Evolutionary conservation across 2,113 vertebrate genomes (phyloP).

Genomic region (Triplophysa tibetana): DNA sequence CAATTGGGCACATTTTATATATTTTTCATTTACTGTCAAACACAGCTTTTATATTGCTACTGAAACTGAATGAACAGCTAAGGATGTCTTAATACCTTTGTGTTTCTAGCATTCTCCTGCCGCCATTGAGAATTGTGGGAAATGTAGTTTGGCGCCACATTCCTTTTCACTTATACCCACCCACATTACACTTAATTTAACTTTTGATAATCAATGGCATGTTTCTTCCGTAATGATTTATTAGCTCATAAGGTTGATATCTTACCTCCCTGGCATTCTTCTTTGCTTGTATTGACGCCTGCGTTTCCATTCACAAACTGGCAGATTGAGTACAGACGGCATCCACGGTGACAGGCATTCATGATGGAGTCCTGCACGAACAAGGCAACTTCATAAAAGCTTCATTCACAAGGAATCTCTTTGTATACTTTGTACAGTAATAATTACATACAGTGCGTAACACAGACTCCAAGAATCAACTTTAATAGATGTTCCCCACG

Average conservation of each 20-base stretch:
- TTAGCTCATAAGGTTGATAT: neutral
- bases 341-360: constrained; percentile 93
- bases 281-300: constrained; percentile 86
- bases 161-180: no score
- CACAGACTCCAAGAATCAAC: neutral
- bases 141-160: no score
- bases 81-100: no score
- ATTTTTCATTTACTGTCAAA: no score
- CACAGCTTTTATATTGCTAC: no score
- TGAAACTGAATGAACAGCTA: no score
- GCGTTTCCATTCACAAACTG: constrained; percentile 90
- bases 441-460: neutral
- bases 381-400: neutral
- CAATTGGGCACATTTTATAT: no score
- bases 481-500: neutral
- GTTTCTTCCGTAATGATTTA: no score
- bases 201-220: no score
- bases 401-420: neutral
- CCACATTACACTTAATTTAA: no score
- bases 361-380: constrained; percentile 80
- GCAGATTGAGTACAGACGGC: constrained; percentile 97
- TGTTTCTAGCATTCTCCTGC: no score
- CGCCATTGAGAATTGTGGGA: no score
- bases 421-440: constrained; percentile 8
- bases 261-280: constrained; percentile 91